Evolutionary conservation across 2,113 vertebrate species (phyloP), one percentile per base, ranked within the genome.

Genomic region (Macheiramphus alcinus): DNA sequence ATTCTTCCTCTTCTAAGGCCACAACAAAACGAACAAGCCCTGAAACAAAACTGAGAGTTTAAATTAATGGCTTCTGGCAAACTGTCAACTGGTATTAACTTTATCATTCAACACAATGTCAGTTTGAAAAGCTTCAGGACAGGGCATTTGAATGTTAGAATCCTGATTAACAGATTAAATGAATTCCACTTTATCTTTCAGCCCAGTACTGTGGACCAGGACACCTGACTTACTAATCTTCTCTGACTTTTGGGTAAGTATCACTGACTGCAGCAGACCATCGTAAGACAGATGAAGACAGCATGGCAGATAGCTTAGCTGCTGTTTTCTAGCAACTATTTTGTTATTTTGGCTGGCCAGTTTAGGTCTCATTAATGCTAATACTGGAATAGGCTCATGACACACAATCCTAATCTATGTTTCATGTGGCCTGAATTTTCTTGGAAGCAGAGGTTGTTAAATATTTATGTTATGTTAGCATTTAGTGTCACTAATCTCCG

Each of bases 21-120:
- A 95, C 95, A 94, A 94, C 93, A 97, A 98, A 97, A 96, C 95
- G 96, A 98, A 98, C 95, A 98, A 88, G 62, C 91, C 95, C 94
- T 86, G 94, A 97, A 96, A 92, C 74, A 95, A 98, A 97, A 94
- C 73, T 47, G 68, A 88, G 90, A 91, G 61, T 95, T 98, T 97
- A 92, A 97, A 97, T 97, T 95, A 97, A 97, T 83, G 76, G 85
- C 95, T 97, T 98, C 97, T 98, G 97, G 97, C 93, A 97, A 98
- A 96, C 96, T 97, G 97, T 98, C 98, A 98, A 9, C 96, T 96
- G 92, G 94, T 97, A 97, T 98, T 97, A 97, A 90, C 87, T 94
- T 97, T 92, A 94, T 96, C 90, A 93, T 97, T 97, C 97, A 98
- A 89, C 45, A 76, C 59, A 65, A 32, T 95, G 95, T 98, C 97